phyloP scores from a whole-genome alignment of 92 coral and sea anemone genomes.

The Parazoanthus darwini region DNA sequence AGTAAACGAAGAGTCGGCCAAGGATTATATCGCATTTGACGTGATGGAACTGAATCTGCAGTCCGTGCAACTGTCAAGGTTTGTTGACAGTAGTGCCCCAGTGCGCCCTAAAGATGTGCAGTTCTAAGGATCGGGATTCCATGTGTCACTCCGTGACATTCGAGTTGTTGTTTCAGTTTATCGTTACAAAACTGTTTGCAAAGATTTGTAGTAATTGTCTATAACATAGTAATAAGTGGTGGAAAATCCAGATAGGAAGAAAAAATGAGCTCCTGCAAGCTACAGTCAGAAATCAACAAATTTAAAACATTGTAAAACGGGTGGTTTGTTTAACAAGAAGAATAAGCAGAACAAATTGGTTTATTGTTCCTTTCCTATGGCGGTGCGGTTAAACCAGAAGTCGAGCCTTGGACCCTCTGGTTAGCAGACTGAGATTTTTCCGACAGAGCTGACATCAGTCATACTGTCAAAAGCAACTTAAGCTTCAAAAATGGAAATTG shows the following conservation, averaged over 20 bases:
- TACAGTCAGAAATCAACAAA: not conserved
- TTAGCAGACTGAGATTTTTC: too few species aligned
- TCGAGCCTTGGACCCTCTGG: not conserved
- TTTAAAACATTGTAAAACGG: too few species aligned
- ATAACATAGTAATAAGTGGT: too few species aligned
- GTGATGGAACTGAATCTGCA: conserved; percentile 83
- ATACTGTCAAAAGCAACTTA: too few species aligned
- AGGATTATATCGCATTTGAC: conserved; percentile 63
- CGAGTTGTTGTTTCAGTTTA: not conserved
- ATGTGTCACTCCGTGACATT: not conserved
- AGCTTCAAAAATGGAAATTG: too few species aligned
- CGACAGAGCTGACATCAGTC: too few species aligned
- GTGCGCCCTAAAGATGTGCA: not conserved
- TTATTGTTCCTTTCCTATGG: not conserved
- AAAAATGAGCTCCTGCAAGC: not conserved
- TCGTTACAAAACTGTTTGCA: too few species aligned
- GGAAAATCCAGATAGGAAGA: not conserved
- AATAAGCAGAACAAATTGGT: not conserved
- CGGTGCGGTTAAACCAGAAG: not conserved
- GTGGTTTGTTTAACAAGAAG: not conserved
- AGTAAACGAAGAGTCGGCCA: conserved; percentile 13
- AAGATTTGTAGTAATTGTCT: too few species aligned
- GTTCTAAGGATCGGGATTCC: not conserved
- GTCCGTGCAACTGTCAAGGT: conserved; percentile 97
- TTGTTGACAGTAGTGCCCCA: not conserved